These are phyloP conservation scores for Synergus japonicus DNA, from an alignment of 2,888 invertebrate genomes.

Conservation along the genomic window DNA sequence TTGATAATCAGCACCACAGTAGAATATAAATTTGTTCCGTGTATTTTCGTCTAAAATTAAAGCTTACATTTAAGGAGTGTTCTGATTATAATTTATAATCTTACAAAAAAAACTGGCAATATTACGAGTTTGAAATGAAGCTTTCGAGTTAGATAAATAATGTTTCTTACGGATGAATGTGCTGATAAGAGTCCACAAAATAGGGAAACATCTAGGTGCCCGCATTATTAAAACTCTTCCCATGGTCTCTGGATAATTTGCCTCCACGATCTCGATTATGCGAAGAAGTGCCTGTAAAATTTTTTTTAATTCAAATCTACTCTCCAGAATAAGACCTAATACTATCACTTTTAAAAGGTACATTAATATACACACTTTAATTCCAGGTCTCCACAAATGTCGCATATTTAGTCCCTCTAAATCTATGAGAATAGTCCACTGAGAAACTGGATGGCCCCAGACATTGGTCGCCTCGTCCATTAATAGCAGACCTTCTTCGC, in stretches of 20 bases:
- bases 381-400: slow-evolving; percentile 96
- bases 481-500: slow-evolving; percentile 93
- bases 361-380: slow-evolving; percentile 78
- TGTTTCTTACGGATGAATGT: slow-evolving; percentile 89
- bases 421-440: slow-evolving; percentile 94
- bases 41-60: slow-evolving; percentile 90
- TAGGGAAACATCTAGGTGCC: slow-evolving; percentile 96
- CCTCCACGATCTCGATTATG: slow-evolving; percentile 91
- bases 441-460: slow-evolving; percentile 90
- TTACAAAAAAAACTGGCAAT: neutral
- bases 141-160: slow-evolving; percentile 21
- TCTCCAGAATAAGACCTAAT: neutral
- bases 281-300: slow-evolving; percentile 80
- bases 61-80: slow-evolving; percentile 33
- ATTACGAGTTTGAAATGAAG: neutral
- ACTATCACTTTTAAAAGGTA: neutral
- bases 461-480: slow-evolving; percentile 91
- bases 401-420: slow-evolving; percentile 96
- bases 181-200: slow-evolving; percentile 96
- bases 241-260: slow-evolving; percentile 97
- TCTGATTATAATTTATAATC: neutral
- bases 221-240: slow-evolving; percentile 93
- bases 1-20: slow-evolving; percentile 91
- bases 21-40: slow-evolving; percentile 93
- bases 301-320: neutral